These are phyloP conservation scores for Pomatorhinus ruficollis DNA, from an alignment of 2,113 vertebrate genomes.

Conservation along the genomic window DNA sequence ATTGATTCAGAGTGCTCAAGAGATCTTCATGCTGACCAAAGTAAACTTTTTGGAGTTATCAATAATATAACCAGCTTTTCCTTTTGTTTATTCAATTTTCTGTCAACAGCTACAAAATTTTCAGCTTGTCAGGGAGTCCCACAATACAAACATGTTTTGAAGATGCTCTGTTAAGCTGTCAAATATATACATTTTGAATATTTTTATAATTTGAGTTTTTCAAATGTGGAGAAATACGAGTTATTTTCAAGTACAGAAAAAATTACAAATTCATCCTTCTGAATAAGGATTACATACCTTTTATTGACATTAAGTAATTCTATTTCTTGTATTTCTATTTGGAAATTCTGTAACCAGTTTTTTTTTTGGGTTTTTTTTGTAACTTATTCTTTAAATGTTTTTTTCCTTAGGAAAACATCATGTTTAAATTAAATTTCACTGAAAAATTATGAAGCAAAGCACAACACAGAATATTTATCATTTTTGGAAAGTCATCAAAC, in stretches of 20 bases:
- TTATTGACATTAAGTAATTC: not conserved
- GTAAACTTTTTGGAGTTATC: not conserved
- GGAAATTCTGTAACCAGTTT: not conserved
- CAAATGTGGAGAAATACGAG: not conserved
- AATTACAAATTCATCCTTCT: not conserved
- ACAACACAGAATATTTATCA: not conserved
- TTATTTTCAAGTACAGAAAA: not conserved
- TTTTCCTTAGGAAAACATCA: not conserved
- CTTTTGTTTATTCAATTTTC: not conserved
- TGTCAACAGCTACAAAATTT: not conserved
- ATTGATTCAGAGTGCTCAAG: not conserved
- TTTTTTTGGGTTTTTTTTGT: not conserved
- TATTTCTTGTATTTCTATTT: not conserved
- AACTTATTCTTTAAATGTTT: not conserved
- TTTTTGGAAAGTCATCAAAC: not conserved
- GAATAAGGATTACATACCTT: accelerated
- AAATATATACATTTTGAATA: not conserved
- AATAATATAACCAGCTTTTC: not conserved
- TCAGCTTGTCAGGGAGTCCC: not conserved
- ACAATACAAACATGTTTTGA: not conserved
- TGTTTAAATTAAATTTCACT: not conserved
- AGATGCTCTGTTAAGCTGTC: not conserved
- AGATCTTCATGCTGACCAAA: not conserved
- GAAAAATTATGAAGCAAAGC: not conserved
- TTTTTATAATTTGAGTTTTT: not conserved